Evolutionary conservation across 2,888 invertebrate genomes (phyloP), one percentile per base, ranked within the genome.

Genomic region (Zygaena filipendulae): DNA sequence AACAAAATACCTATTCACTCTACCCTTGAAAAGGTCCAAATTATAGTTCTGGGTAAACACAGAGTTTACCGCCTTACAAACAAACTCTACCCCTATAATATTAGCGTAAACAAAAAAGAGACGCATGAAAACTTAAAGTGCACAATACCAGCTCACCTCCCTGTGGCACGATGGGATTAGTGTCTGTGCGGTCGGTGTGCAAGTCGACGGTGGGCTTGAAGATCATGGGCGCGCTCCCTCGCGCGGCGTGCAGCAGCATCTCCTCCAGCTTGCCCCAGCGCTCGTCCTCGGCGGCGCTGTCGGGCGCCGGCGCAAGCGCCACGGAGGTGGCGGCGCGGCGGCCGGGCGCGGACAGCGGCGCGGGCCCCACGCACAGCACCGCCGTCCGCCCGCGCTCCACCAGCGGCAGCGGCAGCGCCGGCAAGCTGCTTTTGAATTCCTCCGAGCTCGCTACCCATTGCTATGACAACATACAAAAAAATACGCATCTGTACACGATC

Each of bases 121-220:
- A n/a, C n/a, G n/a, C n/a, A n/a, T n/a, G n/a, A n/a, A n/a, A n/a
- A n/a, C n/a, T n/a, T n/a, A n/a, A n/a, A n/a, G n/a, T n/a, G n/a
- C n/a, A n/a, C n/a, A n/a, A n/a, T n/a, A n/a, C n/a, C n/a, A n/a
- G n/a, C n/a, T n/a, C 50, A 87, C 87, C 87, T 58, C 88, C 88
- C 43, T 91, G 83, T 25, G 92, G 86, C 6, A 88, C 88, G 11
- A 87, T 69, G 2, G 93, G 90, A 48, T 84, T 84, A 25, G 72
- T 86, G 37, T 89, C 86, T 31, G 86, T 86, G 31, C 79, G 79
- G 39, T 83, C 82, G 1, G 86, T 88, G 53, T 90, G 90, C 28
- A 94, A 72, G 39, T 89, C 88, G 13, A 88, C 72, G 2, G 88
- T 85, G 1, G 94, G 92, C 51, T 88, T 90, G 59, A 92, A 92